phyloP scores from a whole-genome alignment of 2,113 vertebrate genomes.

The Oxyura jamaicensis region DNA sequence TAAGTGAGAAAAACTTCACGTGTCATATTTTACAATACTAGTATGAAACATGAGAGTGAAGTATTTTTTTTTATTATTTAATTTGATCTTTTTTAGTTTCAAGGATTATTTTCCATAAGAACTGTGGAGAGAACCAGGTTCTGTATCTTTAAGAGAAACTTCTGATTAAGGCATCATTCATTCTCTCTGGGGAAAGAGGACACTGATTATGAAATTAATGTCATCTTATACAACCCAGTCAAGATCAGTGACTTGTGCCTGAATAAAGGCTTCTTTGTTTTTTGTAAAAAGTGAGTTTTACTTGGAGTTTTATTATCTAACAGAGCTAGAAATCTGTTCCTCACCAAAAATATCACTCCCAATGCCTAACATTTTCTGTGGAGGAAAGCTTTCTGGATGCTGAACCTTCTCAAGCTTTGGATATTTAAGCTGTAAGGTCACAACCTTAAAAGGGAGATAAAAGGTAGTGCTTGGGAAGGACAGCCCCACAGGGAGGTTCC shows the following conservation, averaged over 20 bases:
- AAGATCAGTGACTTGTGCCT: neutral
- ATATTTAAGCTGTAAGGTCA: neutral
- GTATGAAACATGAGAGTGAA: neutral
- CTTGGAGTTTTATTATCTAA: neutral
- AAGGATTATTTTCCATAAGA: neutral
- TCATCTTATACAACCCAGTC: neutral
- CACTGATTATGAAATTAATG: constrained; percentile 34
- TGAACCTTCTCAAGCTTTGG: neutral
- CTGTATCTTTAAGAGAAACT: constrained; percentile 3
- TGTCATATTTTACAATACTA: neutral
- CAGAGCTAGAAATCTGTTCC: neutral
- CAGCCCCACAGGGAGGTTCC: neutral
- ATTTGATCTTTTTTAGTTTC: neutral
- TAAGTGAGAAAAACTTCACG: neutral
- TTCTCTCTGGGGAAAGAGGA: neutral
- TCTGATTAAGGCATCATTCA: neutral
- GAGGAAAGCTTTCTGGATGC: neutral
- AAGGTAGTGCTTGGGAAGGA: fast-evolving
- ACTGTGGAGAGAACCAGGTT: neutral
- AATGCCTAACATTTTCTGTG: neutral
- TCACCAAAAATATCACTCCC: neutral
- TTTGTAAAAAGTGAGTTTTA: neutral
- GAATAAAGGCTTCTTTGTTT: constrained; percentile 28
- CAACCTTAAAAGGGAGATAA: neutral
- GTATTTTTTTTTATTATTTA: neutral